A percentile compares a stretch with the other conserved stretches of the same genome.
phyloP scores from a whole-genome alignment of 2,113 vertebrate species.

The Papio anubis region DNA sequence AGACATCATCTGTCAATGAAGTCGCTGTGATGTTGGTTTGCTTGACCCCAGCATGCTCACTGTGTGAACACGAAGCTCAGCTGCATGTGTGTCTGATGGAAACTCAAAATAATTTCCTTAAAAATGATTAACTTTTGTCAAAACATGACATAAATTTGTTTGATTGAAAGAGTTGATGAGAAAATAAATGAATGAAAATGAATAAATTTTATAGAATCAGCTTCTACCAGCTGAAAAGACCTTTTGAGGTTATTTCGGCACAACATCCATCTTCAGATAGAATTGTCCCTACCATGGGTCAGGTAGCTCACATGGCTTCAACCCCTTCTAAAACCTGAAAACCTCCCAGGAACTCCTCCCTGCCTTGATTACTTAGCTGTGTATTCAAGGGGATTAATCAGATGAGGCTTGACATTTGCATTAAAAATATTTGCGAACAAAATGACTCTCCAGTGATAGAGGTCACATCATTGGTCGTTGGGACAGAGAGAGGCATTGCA shows the following conservation, averaged over 20 bases:
- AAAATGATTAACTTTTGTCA: not conserved
- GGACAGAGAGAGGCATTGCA: not conserved
- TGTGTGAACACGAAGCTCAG: not conserved
- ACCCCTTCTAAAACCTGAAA: not conserved
- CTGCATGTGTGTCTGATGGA: not conserved
- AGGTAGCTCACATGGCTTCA: not conserved
- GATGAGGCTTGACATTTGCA: not conserved
- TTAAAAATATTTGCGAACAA: not conserved
- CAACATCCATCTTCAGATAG: not conserved
- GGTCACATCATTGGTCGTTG: not conserved
- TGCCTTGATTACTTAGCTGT: not conserved
- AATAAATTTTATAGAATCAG: not conserved
- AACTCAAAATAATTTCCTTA: not conserved
- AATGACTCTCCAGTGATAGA: not conserved
- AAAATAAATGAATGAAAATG: not conserved
- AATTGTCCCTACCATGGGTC: not conserved
- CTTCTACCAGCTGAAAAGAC: too few species aligned
- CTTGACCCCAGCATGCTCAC: not conserved
- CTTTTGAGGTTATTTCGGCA: not conserved
- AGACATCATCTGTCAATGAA: not conserved
- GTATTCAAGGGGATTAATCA: not conserved
- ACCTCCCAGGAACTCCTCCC: not conserved
- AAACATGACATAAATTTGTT: not conserved
- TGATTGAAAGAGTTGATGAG: not conserved
- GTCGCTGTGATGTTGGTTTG: not conserved